Conservation (phyloP, 1,140 invertebrate genomes). For the Zelostemma sp. region DNA sequence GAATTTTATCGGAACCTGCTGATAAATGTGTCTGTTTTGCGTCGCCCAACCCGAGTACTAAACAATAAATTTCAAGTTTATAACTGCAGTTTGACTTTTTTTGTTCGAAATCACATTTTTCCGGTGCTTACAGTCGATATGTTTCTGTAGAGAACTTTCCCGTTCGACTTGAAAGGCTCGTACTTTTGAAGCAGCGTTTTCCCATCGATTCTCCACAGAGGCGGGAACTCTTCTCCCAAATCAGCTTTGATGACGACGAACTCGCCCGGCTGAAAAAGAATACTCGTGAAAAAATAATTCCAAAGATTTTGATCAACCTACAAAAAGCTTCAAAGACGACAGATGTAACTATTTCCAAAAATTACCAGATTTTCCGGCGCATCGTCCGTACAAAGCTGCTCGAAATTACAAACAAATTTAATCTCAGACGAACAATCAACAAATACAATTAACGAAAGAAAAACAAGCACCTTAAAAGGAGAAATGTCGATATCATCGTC, state of each 20-base stretch:
- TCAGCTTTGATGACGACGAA: conserved; percentile 87
- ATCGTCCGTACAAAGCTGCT: not conserved
- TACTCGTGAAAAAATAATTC: not conserved
- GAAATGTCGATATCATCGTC: conserved; percentile 65
- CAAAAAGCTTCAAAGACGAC: too few species aligned
- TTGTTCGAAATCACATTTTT: too few species aligned
- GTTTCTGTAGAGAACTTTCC: conserved; percentile 85
- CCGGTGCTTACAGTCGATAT: conserved; percentile 82
- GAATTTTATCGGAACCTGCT: conserved; percentile 81
- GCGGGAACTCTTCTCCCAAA: conserved; percentile 80
- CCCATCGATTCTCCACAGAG: conserved; percentile 89
- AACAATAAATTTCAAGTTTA: conserved; percentile 37
- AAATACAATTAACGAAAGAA: conserved; percentile 16
- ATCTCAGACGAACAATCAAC: conserved; percentile 1
- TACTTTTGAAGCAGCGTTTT: conserved; percentile 89
- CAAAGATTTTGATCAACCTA: not conserved
- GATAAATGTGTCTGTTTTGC: conserved; percentile 83
- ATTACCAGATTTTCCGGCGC: not conserved
- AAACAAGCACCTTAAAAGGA: conserved; percentile 61
- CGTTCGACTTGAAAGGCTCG: conserved; percentile 85
- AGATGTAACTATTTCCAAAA: not conserved
- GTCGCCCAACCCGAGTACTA: conserved; percentile 86
- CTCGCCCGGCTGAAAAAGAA: conserved; percentile 79
- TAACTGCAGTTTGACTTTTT: conserved; percentile 9
- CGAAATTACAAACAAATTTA: conserved; percentile 5